These are phyloP conservation scores for Ormyrus pomaceus DNA, from an alignment of 2,888 invertebrate species.

Conservation along the genomic window DNA sequence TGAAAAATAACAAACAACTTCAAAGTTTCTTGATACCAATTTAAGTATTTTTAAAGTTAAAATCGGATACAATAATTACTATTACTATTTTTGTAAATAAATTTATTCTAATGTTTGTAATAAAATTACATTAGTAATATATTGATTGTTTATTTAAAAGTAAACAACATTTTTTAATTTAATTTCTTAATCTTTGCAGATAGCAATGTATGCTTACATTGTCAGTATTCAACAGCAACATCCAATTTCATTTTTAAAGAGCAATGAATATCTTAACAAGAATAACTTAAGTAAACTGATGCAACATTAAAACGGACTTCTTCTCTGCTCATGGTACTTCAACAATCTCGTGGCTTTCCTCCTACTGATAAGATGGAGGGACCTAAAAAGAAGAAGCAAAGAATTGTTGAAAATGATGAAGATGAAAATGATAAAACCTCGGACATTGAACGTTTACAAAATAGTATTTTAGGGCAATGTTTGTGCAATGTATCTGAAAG, in stretches of 20 bases:
- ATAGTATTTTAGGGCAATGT: conserved; percentile 85
- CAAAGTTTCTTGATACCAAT: too few species aligned
- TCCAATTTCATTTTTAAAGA: conserved; percentile 23
- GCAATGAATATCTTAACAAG: conserved; percentile 58
- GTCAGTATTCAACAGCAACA: conserved; percentile 1
- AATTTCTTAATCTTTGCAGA: conserved; percentile 35
- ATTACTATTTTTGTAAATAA: too few species aligned
- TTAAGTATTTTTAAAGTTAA: too few species aligned
- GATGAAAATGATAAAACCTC: conserved; percentile 80
- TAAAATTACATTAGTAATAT: too few species aligned
- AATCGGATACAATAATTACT: too few species aligned
- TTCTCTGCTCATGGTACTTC: conserved; percentile 80
- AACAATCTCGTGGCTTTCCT: conserved; percentile 78
- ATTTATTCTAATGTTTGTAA: not conserved
- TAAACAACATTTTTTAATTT: not conserved
- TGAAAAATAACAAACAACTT: too few species aligned
- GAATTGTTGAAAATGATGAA: conserved; percentile 79
- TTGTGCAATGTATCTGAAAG: conserved; percentile 86
- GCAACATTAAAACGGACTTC: conserved; percentile 54
- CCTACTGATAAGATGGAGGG: conserved; percentile 84
- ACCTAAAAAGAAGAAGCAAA: conserved; percentile 89
- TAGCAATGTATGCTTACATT: conserved; percentile 3
- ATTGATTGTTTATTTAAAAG: too few species aligned
- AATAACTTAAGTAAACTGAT: conserved; percentile 65
- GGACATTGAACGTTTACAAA: conserved; percentile 81